Evolutionary conservation across 2,888 invertebrate species (phyloP).

Genomic region (Hirtodrosophila histrioides): DNA sequence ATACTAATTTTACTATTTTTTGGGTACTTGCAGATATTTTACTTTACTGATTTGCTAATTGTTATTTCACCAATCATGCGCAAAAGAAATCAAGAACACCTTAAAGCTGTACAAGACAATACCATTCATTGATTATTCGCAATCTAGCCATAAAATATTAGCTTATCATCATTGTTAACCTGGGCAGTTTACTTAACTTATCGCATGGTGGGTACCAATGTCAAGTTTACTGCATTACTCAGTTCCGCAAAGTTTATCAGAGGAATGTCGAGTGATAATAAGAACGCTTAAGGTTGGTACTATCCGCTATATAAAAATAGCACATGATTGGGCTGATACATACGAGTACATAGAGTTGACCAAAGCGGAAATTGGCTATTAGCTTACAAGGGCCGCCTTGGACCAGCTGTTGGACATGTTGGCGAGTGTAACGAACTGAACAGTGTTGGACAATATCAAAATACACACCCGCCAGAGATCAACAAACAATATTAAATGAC

Average conservation of each 20-base stretch:
- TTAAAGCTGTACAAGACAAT: constrained; percentile 3
- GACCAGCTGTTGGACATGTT: constrained; percentile 27
- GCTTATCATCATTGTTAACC: constrained; percentile 12
- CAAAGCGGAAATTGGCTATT: constrained; percentile 69
- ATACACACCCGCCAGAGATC: not conserved
- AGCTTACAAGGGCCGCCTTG: constrained; percentile 39
- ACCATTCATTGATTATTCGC: constrained; percentile 21
- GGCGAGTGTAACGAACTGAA: constrained; percentile 34
- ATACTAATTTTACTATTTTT: no score
- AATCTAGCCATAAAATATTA: not conserved
- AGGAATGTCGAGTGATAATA: constrained; percentile 26
- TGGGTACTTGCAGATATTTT: no score
- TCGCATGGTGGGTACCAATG: constrained; percentile 19
- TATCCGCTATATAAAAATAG: constrained; percentile 40
- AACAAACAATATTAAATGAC: constrained; percentile 40
- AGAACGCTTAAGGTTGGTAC: constrained; percentile 7
- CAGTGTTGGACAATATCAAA: constrained; percentile 58
- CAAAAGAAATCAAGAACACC: not conserved
- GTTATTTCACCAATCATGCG: no score
- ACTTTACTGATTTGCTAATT: no score
- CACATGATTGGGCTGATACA: not conserved
- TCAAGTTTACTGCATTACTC: constrained; percentile 26
- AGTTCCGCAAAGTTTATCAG: constrained; percentile 30
- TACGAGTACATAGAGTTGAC: constrained; percentile 28
- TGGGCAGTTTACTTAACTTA: constrained; percentile 18